Evolutionary conservation across 2,888 invertebrate genomes (phyloP), one percentile per base, ranked within the genome.

Genomic region (Cylloceria caligata): DNA sequence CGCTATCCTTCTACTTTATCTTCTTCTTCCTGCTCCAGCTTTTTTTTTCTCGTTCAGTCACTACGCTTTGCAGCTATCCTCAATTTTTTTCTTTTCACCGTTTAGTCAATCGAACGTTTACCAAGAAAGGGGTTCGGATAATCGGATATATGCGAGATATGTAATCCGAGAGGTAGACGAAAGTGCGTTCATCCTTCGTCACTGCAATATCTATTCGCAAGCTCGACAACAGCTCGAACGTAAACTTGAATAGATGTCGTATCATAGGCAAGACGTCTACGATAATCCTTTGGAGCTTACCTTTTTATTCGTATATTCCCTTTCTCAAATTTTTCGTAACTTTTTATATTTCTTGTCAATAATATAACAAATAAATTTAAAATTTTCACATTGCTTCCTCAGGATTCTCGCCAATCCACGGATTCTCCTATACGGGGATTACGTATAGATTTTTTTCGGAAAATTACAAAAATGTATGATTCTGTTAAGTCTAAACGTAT

Each of bases 81-180:
- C n/a, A n/a, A n/a, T 64, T 19, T 64, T 47, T 19, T 0, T 24
- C 45, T 16, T 55, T 64, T 55, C 19, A 36, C 49, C 65, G 30
- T 39, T 42, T 19, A 74, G 74, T 65, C 74, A 55, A 74, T 27
- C 52, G 69, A 69, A 77, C 77, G 62, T 42, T 69, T 27, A 60
- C 68, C 60, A 6, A 5, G n/a, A 39, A 64, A 30, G 30, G 52
- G 45, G 52, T 9, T 39, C 52, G 71, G 55, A 21, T 64, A 71
- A 75, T 75, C 75, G 67, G 49, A 75, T 75, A 67, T 57, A 67
- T 57, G 67, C 30, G 6, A 67, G 42, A 30, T 47, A 67, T 57
- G 75, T 75, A 75, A 75, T 75, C 57, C 65, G 55, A 34, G 67
- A 42, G 30, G 39, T 30, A 16, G 42, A 30, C 52, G 39, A 49